A percentile compares a stretch with the other conserved stretches of the same genome.
Conservation (phyloP, 2,797 vertebrate genomes). For the Tarsius wallacei region DNA sequence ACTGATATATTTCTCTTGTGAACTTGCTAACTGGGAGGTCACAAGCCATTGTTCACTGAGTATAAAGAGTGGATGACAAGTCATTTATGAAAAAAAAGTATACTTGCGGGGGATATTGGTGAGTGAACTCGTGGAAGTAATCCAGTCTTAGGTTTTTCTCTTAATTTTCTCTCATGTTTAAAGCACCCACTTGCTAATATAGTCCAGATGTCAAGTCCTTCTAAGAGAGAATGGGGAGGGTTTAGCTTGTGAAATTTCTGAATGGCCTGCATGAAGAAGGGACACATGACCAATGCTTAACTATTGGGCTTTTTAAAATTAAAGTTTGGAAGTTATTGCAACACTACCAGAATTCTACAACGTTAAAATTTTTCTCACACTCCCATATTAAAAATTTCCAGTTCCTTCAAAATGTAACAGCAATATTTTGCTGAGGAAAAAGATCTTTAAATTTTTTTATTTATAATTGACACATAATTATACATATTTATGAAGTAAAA, state of each 20-base stretch:
- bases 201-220: slow-evolving; percentile 76
- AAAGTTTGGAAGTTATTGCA: slow-evolving; percentile 45
- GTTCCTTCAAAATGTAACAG: neutral
- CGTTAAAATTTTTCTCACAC: slow-evolving; percentile 1
- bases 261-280: slow-evolving; percentile 40
- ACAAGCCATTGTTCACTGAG: slow-evolving; percentile 72
- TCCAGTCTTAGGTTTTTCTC: slow-evolving; percentile 72
- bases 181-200: slow-evolving; percentile 73
- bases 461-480: neutral
- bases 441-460: neutral
- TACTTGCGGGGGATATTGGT: slow-evolving; percentile 28
- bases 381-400: neutral
- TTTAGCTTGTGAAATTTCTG: slow-evolving; percentile 60
- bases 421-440: neutral
- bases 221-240: slow-evolving; percentile 3
- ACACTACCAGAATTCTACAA: neutral
- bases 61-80: slow-evolving; percentile 53
- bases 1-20: slow-evolving; percentile 72
- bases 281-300: neutral
- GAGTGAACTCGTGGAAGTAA: slow-evolving; percentile 63
- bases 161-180: slow-evolving; percentile 72
- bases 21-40: slow-evolving; percentile 78
- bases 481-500: neutral
- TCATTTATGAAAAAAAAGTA: neutral
- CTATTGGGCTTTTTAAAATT: neutral